These are phyloP conservation scores for Oreohelix idahoensis DNA, from an alignment of 1,140 invertebrate genomes.

Conservation along the genomic window DNA sequence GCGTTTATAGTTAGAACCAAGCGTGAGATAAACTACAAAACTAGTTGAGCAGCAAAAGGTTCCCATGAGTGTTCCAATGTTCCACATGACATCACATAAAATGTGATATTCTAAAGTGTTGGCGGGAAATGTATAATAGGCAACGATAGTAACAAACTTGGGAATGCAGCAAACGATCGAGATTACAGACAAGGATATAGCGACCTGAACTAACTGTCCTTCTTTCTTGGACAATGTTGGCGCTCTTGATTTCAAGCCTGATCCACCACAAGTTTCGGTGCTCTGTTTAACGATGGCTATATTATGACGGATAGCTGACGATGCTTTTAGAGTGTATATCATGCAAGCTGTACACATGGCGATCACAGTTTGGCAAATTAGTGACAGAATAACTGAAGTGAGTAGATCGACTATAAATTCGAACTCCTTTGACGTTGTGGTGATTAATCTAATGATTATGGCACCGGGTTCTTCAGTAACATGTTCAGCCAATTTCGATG, in stretches of 20 bases:
- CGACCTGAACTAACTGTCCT: background rate
- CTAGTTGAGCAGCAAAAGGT: no score
- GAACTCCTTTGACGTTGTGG: background rate
- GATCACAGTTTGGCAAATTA: no score
- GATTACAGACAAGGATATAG: background rate
- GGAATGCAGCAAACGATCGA: background rate
- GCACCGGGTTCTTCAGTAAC: no score
- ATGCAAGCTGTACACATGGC: background rate
- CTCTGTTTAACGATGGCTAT: no score
- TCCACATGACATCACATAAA: no score
- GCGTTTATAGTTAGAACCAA: no score
- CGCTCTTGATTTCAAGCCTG: background rate
- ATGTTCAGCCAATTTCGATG: no score
- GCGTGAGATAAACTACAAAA: no score
- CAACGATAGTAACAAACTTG: background rate
- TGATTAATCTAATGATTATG: no score
- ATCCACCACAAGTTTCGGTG: background rate
- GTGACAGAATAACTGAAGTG: background rate
- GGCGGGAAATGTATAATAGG: background rate
- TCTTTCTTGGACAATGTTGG: background rate
- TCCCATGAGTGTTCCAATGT: no score
- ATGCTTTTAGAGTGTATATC: background rate
- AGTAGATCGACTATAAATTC: background rate
- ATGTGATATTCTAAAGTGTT: no score
- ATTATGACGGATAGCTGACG: background rate